These are phyloP conservation scores for Gastrophryne carolinensis DNA, from an alignment of 2,797 vertebrate species.

Conservation along the genomic window DNA sequence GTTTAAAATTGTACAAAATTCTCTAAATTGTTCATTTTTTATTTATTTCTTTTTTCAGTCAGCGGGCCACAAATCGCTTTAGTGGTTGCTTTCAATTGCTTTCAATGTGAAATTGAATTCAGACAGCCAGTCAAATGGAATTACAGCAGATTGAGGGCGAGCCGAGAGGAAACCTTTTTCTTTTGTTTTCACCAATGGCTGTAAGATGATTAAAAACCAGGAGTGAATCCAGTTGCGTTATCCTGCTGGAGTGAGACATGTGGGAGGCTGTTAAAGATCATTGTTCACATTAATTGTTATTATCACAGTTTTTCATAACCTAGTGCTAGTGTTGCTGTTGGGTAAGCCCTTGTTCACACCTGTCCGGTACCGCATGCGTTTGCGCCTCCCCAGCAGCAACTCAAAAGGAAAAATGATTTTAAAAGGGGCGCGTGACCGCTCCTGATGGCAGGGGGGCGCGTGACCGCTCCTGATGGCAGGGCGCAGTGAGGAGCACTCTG, in stretches of 20 bases:
- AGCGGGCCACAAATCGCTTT: neutral
- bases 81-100: constrained; percentile 22
- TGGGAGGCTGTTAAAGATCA: too few relatives aligned
- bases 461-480: too few relatives aligned
- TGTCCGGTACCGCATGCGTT: too few relatives aligned
- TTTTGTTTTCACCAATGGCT: neutral
- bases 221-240: neutral
- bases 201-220: constrained; percentile 11
- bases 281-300: too few relatives aligned
- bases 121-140: constrained; percentile 7
- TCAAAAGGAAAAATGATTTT: too few relatives aligned
- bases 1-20: neutral
- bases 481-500: too few relatives aligned
- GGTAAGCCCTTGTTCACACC: too few relatives aligned
- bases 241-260: neutral
- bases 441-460: too few relatives aligned
- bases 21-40: neutral
- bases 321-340: too few relatives aligned
- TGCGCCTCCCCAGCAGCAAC: too few relatives aligned
- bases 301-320: too few relatives aligned
- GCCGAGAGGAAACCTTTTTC: neutral
- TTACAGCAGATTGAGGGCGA: neutral
- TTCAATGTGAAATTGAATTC: constrained; percentile 22
- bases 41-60: neutral
- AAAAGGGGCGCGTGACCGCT: too few relatives aligned